Evolutionary conservation across 1,140 invertebrate species (phyloP).

Genomic region (Metaphire vulgaris): DNA sequence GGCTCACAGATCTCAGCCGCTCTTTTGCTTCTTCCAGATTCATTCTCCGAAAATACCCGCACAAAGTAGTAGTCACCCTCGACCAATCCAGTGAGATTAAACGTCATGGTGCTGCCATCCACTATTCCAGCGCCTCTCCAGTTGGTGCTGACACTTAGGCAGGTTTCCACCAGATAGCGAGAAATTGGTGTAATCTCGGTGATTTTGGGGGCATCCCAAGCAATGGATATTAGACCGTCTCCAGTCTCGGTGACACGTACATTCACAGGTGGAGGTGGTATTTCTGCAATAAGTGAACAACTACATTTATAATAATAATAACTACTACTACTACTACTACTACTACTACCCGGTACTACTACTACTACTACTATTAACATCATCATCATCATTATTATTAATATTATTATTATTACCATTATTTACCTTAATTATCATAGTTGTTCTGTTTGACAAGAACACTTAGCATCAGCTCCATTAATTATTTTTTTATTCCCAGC

Average conservation of each 20-base stretch:
- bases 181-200: constrained; percentile 66
- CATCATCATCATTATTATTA: too few relatives aligned
- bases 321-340: too few relatives aligned
- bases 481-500: too few relatives aligned
- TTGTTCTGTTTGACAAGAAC: too few relatives aligned
- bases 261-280: constrained; percentile 63
- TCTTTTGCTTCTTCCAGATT: constrained; percentile 1
- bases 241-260: constrained; percentile 75
- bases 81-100: constrained; percentile 3
- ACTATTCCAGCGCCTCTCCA: constrained; percentile 58
- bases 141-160: constrained; percentile 56
- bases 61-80: constrained; percentile 3
- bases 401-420: too few relatives aligned
- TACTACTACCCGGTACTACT: too few relatives aligned
- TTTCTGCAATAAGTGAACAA: constrained; percentile 23
- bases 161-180: constrained; percentile 81
- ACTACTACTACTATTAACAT: too few relatives aligned
- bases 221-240: constrained; percentile 84
- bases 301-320: background rate
- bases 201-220: constrained; percentile 80
- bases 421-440: too few relatives aligned
- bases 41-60: constrained; percentile 9
- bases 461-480: too few relatives aligned
- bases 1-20: constrained; percentile 11
- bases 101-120: constrained; percentile 3